phyloP scores from a whole-genome alignment of 2,113 vertebrate species.

The Lampris incognitus region DNA sequence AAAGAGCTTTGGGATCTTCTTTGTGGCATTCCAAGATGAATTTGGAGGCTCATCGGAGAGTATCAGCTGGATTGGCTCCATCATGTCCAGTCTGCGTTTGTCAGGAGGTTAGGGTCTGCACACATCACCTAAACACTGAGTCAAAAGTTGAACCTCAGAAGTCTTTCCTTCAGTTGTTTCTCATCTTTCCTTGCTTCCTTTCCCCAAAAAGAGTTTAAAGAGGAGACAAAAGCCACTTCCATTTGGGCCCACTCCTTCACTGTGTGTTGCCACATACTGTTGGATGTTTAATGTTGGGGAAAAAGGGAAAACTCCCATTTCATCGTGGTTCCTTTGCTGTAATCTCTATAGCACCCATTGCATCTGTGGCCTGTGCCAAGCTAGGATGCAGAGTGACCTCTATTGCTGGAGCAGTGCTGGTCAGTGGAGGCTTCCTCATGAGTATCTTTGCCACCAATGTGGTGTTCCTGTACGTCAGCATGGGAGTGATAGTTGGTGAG shows the following conservation, averaged over 20 bases:
- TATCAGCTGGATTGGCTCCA: conserved; percentile 93
- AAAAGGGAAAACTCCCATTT: not conserved
- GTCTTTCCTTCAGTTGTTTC: not conserved
- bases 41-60: conserved; percentile 89
- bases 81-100: conserved; percentile 92
- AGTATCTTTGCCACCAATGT: conserved; percentile 88
- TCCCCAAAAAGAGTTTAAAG: no score
- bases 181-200: not conserved
- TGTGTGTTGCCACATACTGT: conserved; percentile 4
- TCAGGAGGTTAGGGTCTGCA: conserved; percentile 83
- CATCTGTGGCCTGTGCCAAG: conserved; percentile 82
- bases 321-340: conserved; percentile 15
- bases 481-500: conserved; percentile 92
- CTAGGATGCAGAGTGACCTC: conserved; percentile 85
- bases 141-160: not conserved
- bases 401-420: conserved; percentile 83
- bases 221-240: no score
- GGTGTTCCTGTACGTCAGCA: conserved; percentile 90
- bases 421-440: conserved; percentile 86
- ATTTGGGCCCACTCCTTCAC: no score
- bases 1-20: conserved; percentile 95
- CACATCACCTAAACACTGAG: not conserved
- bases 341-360: conserved; percentile 83
- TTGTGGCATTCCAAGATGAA: conserved; percentile 92
- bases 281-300: not conserved